phyloP scores from a whole-genome alignment of 2,888 invertebrate genomes.

The Trissoscelio sp. region DNA sequence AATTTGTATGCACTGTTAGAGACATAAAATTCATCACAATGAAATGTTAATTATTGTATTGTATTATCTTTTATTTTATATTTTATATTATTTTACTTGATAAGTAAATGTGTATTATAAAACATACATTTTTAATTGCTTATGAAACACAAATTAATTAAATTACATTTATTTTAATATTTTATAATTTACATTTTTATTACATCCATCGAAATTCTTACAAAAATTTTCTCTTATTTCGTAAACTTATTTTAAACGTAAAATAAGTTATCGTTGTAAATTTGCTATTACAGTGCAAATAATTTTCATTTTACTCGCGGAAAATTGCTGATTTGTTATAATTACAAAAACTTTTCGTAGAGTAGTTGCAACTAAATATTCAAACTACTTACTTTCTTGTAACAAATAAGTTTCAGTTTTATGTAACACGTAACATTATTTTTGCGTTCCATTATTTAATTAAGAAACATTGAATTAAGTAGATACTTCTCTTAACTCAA shows the following conservation, averaged over 20 bases:
- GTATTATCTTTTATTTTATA: too few species aligned
- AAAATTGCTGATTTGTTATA: constrained; percentile 8
- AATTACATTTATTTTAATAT: too few species aligned
- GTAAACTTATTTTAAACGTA: too few species aligned
- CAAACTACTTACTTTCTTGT: constrained; percentile 7
- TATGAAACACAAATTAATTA: too few species aligned
- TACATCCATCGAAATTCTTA: background rate
- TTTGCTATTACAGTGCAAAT: constrained; percentile 18
- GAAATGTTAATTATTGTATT: too few species aligned
- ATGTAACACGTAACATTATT: constrained; percentile 1
- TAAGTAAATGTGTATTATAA: too few species aligned
- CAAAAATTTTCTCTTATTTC: background rate
- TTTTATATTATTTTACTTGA: too few species aligned
- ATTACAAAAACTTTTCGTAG: constrained; percentile 12
- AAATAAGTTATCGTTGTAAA: background rate
- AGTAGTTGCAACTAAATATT: constrained; percentile 9
- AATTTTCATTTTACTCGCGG: background rate
- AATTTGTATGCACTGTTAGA: background rate
- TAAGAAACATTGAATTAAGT: constrained; percentile 15
- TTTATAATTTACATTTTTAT: too few species aligned
- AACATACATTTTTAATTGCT: too few species aligned
- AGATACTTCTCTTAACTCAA: constrained; percentile 32
- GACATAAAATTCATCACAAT: background rate
- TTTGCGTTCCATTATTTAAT: constrained; percentile 4
- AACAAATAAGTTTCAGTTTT: constrained; percentile 26